phyloP scores from a whole-genome alignment of 2,113 vertebrate genomes.

The Carettochelys insculpta region DNA sequence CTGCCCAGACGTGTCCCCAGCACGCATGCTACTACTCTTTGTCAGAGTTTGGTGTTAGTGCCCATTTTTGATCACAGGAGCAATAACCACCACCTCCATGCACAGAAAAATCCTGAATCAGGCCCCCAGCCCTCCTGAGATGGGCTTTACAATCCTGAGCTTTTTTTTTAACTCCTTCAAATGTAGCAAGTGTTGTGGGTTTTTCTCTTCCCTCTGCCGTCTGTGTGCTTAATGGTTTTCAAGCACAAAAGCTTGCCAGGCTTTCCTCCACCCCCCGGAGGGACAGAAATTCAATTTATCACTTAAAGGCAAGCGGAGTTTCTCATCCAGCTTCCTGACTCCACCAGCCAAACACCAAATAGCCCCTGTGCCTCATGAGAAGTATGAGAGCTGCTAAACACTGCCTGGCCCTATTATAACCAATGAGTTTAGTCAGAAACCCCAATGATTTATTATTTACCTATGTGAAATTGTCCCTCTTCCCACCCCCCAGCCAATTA shows the following conservation, averaged over 20 bases:
- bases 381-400: neutral
- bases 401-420: neutral
- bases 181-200: no score
- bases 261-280: neutral
- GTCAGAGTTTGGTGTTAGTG: neutral
- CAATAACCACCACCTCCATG: neutral
- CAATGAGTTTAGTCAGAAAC: neutral
- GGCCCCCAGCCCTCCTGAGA: neutral
- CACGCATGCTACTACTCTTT: neutral
- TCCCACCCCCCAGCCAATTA: neutral
- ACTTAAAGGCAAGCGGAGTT: neutral
- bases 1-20: neutral
- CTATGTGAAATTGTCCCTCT: neutral
- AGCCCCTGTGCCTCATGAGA: neutral
- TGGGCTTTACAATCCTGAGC: neutral
- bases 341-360: neutral
- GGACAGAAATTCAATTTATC: neutral
- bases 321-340: neutral
- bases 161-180: no score
- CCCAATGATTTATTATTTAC: neutral
- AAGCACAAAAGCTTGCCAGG: neutral
- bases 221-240: neutral
- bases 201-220: neutral
- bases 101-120: neutral
- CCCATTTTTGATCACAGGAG: neutral